Evolutionary conservation across 2,113 vertebrate species (phyloP).

Genomic region (Madoqua kirkii): DNA sequence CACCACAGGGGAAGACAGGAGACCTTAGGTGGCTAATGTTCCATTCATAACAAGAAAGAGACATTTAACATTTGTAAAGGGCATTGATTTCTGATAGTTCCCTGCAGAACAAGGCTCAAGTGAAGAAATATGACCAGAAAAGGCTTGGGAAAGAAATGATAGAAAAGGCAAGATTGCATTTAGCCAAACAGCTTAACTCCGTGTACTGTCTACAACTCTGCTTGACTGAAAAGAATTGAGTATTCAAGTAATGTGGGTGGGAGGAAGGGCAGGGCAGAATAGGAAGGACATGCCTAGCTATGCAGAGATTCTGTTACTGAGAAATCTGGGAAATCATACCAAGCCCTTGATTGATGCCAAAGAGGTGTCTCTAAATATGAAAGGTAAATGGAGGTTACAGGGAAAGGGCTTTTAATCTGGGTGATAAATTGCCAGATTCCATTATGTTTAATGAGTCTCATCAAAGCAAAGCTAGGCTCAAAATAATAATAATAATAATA

Average conservation of each 20-base stretch:
- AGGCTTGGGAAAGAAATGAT: slow-evolving; percentile 39
- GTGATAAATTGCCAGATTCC: slow-evolving; percentile 79
- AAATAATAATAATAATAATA: slow-evolving; percentile 58
- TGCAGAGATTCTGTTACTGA: slow-evolving; percentile 41
- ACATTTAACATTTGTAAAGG: slow-evolving; percentile 71
- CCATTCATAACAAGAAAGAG: slow-evolving; percentile 66
- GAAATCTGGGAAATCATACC: slow-evolving; percentile 54
- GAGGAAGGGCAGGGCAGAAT: neutral
- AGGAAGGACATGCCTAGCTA: neutral
- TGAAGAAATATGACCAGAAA: slow-evolving; percentile 70
- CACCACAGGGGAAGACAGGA: slow-evolving; percentile 53
- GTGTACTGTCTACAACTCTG: slow-evolving; percentile 51
- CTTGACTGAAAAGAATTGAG: slow-evolving; percentile 30
- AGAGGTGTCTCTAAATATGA: slow-evolving; percentile 63
- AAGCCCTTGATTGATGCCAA: slow-evolving; percentile 58
- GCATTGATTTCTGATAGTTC: slow-evolving; percentile 67
- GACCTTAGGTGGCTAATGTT: slow-evolving; percentile 68
- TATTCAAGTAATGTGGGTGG: neutral
- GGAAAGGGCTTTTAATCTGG: slow-evolving; percentile 76
- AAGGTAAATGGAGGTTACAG: slow-evolving; percentile 76
- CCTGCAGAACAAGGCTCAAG: slow-evolving; percentile 42
- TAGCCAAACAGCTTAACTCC: slow-evolving; percentile 12
- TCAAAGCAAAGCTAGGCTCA: slow-evolving; percentile 71
- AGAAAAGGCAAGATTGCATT: slow-evolving; percentile 66
- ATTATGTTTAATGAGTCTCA: slow-evolving; percentile 81